A percentile compares a stretch with the other conserved stretches of the same genome.
Conservation (phyloP, 2,888 invertebrate genomes). For the Onchidella celtica region DNA sequence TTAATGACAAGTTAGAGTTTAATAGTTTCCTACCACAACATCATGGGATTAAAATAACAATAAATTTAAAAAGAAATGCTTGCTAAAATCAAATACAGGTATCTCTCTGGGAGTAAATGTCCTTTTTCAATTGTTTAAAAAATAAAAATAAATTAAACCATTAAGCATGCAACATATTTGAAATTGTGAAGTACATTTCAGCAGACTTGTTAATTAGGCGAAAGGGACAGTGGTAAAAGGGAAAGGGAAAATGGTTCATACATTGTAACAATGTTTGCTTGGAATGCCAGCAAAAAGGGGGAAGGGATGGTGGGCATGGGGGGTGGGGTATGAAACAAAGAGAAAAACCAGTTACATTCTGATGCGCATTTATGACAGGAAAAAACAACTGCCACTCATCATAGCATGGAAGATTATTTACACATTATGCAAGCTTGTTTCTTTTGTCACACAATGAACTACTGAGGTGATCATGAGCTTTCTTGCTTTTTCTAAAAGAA, state of each 20-base stretch:
- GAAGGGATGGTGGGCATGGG: not conserved
- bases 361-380: not conserved
- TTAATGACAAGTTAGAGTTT: too few relatives aligned
- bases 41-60: too few relatives aligned
- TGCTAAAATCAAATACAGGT: too few relatives aligned
- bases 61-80: too few relatives aligned
- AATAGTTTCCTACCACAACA: too few relatives aligned
- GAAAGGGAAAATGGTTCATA: not conserved
- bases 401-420: too few relatives aligned
- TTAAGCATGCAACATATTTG: not conserved
- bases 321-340: not conserved
- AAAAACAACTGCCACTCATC: too few relatives aligned
- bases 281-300: constrained; percentile 24
- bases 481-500: constrained; percentile 10
- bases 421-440: too few relatives aligned
- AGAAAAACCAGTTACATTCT: not conserved
- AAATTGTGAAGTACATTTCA: not conserved
- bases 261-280: not conserved
- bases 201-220: not conserved
- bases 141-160: not conserved
- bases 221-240: not conserved
- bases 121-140: too few relatives aligned
- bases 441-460: too few relatives aligned
- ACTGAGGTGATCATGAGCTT: too few relatives aligned
- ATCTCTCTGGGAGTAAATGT: too few relatives aligned